Percentiles rank a stretch among this genome's conserved stretches.
These are phyloP conservation scores for Holocentrus rufus DNA, from an alignment of 2,797 vertebrate genomes.

Conservation along the genomic window DNA sequence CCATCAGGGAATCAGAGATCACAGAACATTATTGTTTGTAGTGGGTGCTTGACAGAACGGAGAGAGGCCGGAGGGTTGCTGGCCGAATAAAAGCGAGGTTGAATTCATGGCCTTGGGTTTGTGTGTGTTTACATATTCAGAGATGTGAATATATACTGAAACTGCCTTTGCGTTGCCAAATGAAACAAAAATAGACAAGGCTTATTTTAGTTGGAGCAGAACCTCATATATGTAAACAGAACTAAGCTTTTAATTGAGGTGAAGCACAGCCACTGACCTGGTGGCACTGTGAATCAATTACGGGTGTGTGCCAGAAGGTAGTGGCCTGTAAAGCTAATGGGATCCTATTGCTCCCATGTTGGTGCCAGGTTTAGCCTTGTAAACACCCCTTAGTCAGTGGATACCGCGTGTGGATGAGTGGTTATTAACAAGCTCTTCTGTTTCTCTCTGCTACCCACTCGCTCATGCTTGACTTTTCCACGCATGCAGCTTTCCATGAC, in stretches of 20 bases:
- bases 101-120: constrained; percentile 33
- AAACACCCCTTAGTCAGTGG: constrained; percentile 16
- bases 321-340: constrained; percentile 49
- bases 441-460: background rate
- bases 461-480: background rate
- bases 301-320: constrained; percentile 18
- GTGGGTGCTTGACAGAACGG: background rate
- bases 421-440: background rate
- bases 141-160: constrained; percentile 39
- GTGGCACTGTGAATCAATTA: background rate
- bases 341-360: constrained; percentile 37
- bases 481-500: constrained; percentile 3
- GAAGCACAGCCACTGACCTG: constrained; percentile 18
- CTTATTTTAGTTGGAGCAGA: constrained; percentile 37
- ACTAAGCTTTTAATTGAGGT: constrained; percentile 46
- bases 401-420: constrained; percentile 36
- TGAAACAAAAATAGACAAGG: constrained; percentile 42
- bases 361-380: constrained; percentile 39
- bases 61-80: too few species aligned
- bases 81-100: too few species aligned
- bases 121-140: constrained; percentile 48
- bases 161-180: constrained; percentile 45
- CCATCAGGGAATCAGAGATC: constrained; percentile 34
- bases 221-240: constrained; percentile 53
- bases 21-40: constrained; percentile 22